Conservation (phyloP, 1,140 invertebrate species). For the Protaetia brevitarsis region DNA sequence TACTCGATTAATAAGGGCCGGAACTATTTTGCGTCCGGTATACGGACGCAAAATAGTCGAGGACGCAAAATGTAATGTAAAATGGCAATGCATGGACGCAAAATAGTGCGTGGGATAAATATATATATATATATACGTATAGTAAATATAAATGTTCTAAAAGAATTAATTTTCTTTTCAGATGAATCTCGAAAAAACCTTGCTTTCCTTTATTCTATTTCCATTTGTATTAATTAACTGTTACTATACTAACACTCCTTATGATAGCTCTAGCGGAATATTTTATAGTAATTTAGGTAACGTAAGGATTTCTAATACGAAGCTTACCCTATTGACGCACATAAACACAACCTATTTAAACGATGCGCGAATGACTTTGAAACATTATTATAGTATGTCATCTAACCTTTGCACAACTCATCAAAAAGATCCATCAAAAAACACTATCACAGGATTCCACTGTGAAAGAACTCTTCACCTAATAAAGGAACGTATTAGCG, state of each 20-base stretch:
- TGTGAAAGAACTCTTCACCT: background rate
- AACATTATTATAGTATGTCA: background rate
- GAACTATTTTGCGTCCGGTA: no score
- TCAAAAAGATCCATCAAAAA: no score
- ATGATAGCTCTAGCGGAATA: background rate
- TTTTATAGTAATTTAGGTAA: background rate
- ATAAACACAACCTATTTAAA: no score
- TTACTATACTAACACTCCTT: background rate
- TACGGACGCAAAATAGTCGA: no score
- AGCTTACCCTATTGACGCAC: no score
- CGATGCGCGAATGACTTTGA: background rate
- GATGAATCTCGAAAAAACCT: background rate
- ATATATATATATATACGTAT: no score
- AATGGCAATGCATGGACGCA: no score
- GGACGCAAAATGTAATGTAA: no score
- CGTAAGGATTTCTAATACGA: background rate
- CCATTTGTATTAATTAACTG: background rate
- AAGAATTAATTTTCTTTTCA: background rate
- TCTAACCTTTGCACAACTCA: background rate
- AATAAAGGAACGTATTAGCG: background rate
- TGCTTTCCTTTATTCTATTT: background rate
- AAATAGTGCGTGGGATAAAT: no score
- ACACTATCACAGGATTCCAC: background rate
- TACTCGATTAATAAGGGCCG: no score
- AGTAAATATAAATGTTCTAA: background rate